Conservation (phyloP, 2,113 vertebrate genomes). For the Ramphastos sulfuratus region DNA sequence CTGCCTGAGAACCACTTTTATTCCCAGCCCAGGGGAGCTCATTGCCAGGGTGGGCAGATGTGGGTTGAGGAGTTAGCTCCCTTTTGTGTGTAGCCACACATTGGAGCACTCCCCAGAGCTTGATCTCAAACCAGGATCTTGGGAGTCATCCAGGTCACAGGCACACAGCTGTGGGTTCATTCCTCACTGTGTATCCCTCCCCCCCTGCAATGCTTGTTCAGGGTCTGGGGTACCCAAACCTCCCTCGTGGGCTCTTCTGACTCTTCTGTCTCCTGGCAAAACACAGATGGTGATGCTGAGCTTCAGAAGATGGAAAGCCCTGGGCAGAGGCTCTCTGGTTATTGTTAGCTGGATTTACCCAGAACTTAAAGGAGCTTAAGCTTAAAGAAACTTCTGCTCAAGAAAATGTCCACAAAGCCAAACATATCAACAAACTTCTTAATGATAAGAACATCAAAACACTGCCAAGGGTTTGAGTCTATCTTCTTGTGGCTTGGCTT, state of each 20-base stretch:
- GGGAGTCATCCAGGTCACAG: neutral
- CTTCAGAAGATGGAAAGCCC: neutral
- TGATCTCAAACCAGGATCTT: neutral
- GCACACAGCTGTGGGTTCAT: neutral
- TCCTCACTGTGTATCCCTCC: neutral
- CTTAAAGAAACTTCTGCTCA: neutral
- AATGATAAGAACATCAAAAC: neutral
- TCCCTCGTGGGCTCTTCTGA: neutral
- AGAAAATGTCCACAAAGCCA: slow-evolving; percentile 6
- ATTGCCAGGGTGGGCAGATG: neutral
- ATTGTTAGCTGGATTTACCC: neutral
- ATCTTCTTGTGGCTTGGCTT: neutral
- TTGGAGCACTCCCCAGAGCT: neutral
- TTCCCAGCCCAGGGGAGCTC: neutral
- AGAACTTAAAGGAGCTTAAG: neutral
- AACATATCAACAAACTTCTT: neutral
- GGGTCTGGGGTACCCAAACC: rapidly evolving
- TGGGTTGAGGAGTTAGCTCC: neutral
- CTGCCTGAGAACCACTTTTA: neutral
- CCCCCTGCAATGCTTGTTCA: rapidly evolving
- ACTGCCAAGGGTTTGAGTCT: neutral
- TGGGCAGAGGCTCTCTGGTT: neutral
- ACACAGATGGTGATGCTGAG: neutral
- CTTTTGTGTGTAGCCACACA: neutral
- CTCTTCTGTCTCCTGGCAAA: neutral